Percentiles rank a stretch among this genome's conserved stretches.
Evolutionary conservation across 2,797 vertebrate genomes (phyloP).

Genomic region (Cyprinella venusta): DNA sequence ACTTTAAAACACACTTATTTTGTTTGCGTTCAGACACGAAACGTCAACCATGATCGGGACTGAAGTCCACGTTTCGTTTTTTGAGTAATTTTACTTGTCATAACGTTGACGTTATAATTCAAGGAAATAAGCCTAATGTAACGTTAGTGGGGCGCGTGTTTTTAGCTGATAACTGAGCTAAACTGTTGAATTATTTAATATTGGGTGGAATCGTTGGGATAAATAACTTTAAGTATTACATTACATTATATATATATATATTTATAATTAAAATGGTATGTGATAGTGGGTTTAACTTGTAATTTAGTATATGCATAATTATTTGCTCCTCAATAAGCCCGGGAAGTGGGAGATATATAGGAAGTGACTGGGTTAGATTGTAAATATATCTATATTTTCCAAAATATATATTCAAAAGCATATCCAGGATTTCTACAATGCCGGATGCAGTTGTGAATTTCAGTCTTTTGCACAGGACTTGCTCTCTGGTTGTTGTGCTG

Average conservation of each 20-base stretch:
- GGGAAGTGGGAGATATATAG: background rate
- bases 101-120: background rate
- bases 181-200: background rate
- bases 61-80: background rate
- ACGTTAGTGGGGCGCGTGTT: background rate
- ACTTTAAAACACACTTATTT: background rate
- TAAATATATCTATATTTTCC: background rate
- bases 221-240: background rate
- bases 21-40: background rate
- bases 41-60: background rate
- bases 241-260: background rate
- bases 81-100: background rate
- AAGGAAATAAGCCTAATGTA: background rate
- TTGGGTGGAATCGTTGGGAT: background rate
- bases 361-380: background rate
- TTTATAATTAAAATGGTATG: background rate
- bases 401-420: background rate
- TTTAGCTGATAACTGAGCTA: background rate
- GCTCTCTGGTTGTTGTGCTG: conserved; percentile 78
- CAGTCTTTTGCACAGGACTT: conserved; percentile 72
- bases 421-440: conserved; percentile 37
- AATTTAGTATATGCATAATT: background rate
- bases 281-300: background rate
- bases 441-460: conserved; percentile 68
- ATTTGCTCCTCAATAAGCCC: background rate